Evolutionary conservation across 2,113 vertebrate genomes (phyloP).

Genomic region (Tringa solitaria): DNA sequence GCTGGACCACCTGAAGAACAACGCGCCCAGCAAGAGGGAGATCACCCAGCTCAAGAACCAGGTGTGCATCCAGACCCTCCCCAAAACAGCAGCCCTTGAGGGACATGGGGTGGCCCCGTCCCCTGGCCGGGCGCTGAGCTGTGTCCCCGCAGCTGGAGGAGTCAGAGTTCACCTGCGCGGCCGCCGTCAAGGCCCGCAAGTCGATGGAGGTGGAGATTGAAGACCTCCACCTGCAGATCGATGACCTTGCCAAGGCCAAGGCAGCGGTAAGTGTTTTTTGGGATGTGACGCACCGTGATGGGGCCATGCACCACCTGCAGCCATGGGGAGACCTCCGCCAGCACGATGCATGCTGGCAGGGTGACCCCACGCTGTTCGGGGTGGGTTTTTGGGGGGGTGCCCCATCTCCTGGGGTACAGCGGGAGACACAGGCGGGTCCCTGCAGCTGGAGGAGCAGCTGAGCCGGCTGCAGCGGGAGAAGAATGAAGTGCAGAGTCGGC

Average conservation of each 20-base stretch:
- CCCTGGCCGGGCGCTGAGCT: not conserved
- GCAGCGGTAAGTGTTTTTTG: constrained; percentile 76
- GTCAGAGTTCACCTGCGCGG: constrained; percentile 93
- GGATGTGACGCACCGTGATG: rapidly evolving
- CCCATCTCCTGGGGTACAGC: rapidly evolving
- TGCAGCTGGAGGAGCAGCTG: constrained; percentile 94
- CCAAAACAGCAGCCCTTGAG: not conserved
- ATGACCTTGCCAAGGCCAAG: constrained; percentile 93
- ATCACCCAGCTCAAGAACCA: constrained; percentile 96
- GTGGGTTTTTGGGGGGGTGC: not conserved
- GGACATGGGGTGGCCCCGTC: not conserved
- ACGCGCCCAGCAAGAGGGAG: constrained; percentile 94
- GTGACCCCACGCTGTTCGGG: rapidly evolving
- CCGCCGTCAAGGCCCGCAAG: constrained; percentile 92
- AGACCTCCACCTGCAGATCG: constrained; percentile 96
- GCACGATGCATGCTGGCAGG: rapidly evolving
- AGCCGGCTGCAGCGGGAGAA: constrained; percentile 96
- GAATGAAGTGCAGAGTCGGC: constrained; percentile 91
- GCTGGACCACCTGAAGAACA: constrained; percentile 98
- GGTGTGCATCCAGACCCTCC: constrained; percentile 66
- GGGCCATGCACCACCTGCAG: rapidly evolving
- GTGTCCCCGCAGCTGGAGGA: constrained; percentile 86
- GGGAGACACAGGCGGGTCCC: not conserved
- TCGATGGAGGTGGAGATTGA: constrained; percentile 98
- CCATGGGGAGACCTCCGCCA: not conserved